Base-by-base conservation (phyloP, 2,797 vertebrate species). In the Distichodus sexfasciatus region DNA sequence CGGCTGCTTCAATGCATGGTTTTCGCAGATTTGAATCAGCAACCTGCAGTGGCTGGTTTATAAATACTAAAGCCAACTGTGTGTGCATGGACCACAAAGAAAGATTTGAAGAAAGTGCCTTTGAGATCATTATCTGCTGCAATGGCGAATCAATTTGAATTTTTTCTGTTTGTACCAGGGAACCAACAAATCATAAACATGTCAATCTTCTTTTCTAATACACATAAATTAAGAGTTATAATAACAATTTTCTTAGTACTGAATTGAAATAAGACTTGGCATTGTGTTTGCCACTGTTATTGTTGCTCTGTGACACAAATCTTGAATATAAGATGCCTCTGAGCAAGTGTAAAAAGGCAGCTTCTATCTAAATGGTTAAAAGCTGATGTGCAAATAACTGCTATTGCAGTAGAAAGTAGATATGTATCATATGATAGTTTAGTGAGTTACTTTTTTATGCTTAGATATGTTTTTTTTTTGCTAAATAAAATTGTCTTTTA, bases 21-120 rank as follows among this genome's bases (percentile, higher is more conserved):
- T 24, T 43, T n/a, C 74, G 69, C 0, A 82, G 2, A 3, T 93
- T 93, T 44, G 90, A 93, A 74, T 93, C 91, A 0, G 89, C 79
- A 3, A 72, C 81, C 44, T 71, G 84, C 62, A 11, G 0, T 0
- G 88, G 88, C 7, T 92, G 89, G 89, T 92, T 89, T 78, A 91
- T 93, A 48, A 78, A 85, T 2, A 70, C 86, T 1, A 11, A 64
- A 48, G 61, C 28, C 1, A 5, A 0, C 77, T 73, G 51, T 7
- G 12, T 2, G 28, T 79, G 69, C 38, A 1, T 12, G 7, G 5
- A 1, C 15, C 5, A 9, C 23, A 19, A 19, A 43, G 6, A 24
- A 41, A 35, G 62, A 5, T 1, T 1, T 3, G 10, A n/a, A 0
- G 65, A 72, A 17, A 38, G 33, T 1, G 43, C 65, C 14, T 80